phyloP scores from a whole-genome alignment of 2,888 invertebrate species.

The Tipula vernalis region DNA sequence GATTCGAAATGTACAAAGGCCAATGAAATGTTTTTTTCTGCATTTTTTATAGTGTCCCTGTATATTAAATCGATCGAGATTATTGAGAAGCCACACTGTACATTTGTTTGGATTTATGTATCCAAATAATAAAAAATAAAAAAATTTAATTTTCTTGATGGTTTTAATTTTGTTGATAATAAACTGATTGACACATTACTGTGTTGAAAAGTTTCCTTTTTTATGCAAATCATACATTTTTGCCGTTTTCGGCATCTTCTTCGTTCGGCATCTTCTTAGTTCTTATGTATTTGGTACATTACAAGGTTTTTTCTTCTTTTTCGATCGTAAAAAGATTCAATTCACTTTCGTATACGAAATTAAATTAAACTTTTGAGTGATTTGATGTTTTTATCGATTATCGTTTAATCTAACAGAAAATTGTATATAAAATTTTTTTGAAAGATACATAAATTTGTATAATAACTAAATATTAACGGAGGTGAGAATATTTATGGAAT shows the following conservation, averaged over 20 bases:
- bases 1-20: not conserved
- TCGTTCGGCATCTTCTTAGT: not conserved
- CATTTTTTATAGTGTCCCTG: not conserved
- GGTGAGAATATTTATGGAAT: not conserved
- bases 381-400: slow-evolving; percentile 4
- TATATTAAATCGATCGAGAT: not conserved
- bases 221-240: not conserved
- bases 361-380: slow-evolving; percentile 4
- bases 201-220: not conserved
- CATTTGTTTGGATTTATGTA: not conserved
- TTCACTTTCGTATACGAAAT: not conserved
- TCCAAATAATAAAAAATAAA: not conserved
- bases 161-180: not conserved
- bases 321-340: not conserved
- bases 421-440: not conserved
- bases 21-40: not conserved
- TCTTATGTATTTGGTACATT: not conserved
- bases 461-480: not conserved
- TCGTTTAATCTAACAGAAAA: slow-evolving; percentile 4
- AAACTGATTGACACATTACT: not conserved
- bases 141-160: not conserved
- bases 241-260: not conserved
- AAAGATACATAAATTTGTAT: not conserved
- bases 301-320: not conserved
- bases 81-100: not conserved